phyloP scores from a whole-genome alignment of 2,113 vertebrate species.

The Saimiri boliviensis region DNA sequence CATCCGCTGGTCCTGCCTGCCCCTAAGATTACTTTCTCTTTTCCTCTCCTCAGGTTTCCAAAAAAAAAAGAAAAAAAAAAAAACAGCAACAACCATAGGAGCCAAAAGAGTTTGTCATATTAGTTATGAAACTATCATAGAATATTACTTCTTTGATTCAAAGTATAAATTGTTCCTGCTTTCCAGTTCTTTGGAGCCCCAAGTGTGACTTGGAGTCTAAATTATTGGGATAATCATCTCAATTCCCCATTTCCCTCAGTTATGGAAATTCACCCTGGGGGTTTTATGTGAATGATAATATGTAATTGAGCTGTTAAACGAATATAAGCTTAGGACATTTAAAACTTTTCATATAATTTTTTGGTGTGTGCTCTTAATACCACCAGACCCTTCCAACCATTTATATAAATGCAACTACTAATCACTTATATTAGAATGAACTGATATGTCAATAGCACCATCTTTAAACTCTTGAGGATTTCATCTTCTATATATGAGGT shows the following conservation, averaged over 20 bases:
- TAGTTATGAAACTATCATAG: background rate
- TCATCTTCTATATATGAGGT: slow-evolving; percentile 63
- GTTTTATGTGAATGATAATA: slow-evolving; percentile 12
- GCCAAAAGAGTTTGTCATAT: background rate
- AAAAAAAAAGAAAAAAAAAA: background rate
- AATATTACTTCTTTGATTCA: slow-evolving; percentile 37
- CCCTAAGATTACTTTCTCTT: background rate
- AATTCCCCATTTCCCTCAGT: slow-evolving; percentile 18
- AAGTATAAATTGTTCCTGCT: background rate
- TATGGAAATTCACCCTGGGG: slow-evolving; percentile 35
- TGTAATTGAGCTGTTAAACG: slow-evolving; percentile 55
- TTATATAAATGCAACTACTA: slow-evolving; percentile 44
- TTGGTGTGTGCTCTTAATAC: slow-evolving; percentile 54
- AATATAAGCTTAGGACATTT: slow-evolving; percentile 43
- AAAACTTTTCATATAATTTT: slow-evolving; percentile 57
- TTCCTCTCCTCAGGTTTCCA: background rate
- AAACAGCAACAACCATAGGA: background rate
- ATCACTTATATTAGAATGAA: slow-evolving; percentile 56
- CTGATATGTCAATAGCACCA: slow-evolving; percentile 56
- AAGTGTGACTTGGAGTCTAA: slow-evolving; percentile 8
- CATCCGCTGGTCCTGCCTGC: too few relatives aligned
- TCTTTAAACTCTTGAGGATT: slow-evolving; percentile 43
- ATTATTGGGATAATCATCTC: slow-evolving; percentile 13
- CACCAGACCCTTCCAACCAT: slow-evolving; percentile 31
- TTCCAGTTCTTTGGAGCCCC: background rate